phyloP scores from a whole-genome alignment of 1,140 invertebrate species.

The Caenorhabditis tropicalis region DNA sequence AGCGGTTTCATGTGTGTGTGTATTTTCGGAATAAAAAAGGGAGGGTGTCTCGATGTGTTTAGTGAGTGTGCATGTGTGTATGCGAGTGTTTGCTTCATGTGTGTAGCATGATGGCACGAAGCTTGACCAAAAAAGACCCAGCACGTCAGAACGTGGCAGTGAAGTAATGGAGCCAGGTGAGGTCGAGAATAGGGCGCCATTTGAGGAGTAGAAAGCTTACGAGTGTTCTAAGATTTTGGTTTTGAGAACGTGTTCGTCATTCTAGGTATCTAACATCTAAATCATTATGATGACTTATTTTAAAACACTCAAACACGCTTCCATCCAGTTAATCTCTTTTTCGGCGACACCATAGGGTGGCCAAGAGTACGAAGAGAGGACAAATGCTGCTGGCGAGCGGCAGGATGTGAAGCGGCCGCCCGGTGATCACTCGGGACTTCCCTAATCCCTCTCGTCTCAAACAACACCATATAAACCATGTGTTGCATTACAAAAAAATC shows the following conservation, averaged over 20 bases:
- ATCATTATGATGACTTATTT: no score
- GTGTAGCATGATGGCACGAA: conserved; percentile 28
- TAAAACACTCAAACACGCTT: not conserved
- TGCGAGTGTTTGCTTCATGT: conserved; percentile 34
- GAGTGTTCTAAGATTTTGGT: no score
- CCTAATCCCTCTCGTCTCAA: not conserved
- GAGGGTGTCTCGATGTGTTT: conserved; percentile 39
- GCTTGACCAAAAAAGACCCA: not conserved
- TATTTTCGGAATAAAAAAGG: conserved; percentile 43
- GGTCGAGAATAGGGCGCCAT: not conserved
- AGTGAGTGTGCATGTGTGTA: conserved; percentile 39
- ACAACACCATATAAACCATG: not conserved
- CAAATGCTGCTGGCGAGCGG: not conserved
- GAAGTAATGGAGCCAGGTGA: not conserved
- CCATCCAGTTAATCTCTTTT: not conserved
- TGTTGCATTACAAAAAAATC: not conserved
- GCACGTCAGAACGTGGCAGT: conserved; percentile 3
- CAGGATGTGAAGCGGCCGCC: not conserved
- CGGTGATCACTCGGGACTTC: conserved; percentile 10
- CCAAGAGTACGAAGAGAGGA: not conserved
- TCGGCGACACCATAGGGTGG: not conserved
- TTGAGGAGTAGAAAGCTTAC: no score
- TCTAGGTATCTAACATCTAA: no score
- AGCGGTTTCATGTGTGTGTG: conserved; percentile 25
- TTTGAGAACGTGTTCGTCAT: no score